Percentiles rank a stretch among this genome's conserved stretches.
Conservation (phyloP, 2,113 vertebrate genomes). For the Lipophrys pholis region DNA sequence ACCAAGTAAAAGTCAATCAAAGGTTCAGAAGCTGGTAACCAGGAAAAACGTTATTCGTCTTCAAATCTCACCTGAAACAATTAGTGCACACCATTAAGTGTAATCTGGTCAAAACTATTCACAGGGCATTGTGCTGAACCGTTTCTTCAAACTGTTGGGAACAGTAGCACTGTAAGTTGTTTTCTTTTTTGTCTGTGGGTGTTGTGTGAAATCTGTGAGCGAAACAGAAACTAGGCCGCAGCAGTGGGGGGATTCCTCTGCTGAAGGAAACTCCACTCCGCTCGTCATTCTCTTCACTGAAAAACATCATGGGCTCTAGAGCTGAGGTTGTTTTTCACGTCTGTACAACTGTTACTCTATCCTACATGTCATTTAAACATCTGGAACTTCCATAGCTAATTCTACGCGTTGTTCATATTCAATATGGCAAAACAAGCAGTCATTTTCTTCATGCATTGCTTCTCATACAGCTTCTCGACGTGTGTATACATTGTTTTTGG, state of each 20-base stretch:
- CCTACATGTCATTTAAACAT: neutral
- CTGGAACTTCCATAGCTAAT: neutral
- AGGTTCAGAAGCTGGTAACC: no score
- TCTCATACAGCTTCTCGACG: neutral
- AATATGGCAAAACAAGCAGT: no score
- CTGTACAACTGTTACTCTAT: neutral
- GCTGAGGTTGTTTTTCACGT: constrained; percentile 16
- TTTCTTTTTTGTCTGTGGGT: constrained; percentile 24
- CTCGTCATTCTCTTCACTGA: constrained; percentile 10
- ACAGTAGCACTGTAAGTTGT: constrained; percentile 12
- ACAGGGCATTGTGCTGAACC: no score
- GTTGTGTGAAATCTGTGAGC: constrained; percentile 29
- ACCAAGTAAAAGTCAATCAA: no score
- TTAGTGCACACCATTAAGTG: no score
- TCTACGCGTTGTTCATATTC: neutral
- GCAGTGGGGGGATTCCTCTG: constrained; percentile 69
- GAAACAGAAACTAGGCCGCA: constrained; percentile 54
- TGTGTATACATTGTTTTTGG: neutral
- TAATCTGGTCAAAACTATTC: no score
- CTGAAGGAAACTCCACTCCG: constrained; percentile 74
- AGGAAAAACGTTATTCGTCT: no score
- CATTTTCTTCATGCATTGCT: neutral
- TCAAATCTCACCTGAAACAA: no score
- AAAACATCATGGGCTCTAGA: constrained; percentile 43
- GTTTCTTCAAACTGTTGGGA: neutral